A percentile compares a stretch with the other conserved stretches of the same genome.
phyloP scores from a whole-genome alignment of 1,140 invertebrate genomes.

The Zaprionus camerounensis region DNA sequence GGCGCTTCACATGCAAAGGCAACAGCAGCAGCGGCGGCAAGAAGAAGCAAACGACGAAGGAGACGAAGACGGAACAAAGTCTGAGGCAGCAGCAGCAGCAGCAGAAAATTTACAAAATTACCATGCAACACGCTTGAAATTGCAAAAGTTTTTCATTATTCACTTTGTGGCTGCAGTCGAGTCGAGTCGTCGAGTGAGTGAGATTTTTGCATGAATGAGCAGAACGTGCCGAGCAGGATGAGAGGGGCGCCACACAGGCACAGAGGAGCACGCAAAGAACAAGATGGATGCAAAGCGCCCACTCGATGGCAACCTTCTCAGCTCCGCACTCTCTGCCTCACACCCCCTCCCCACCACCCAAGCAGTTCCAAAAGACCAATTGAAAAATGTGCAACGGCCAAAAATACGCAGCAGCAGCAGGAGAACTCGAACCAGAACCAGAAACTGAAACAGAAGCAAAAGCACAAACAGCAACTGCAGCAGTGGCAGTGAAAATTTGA shows the following conservation, averaged over 20 bases:
- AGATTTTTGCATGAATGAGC: constrained; percentile 82
- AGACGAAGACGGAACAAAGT: constrained; percentile 49
- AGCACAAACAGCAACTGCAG: constrained; percentile 23
- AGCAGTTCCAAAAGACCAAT: constrained; percentile 68
- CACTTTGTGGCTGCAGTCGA: constrained; percentile 82
- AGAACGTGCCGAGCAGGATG: constrained; percentile 59
- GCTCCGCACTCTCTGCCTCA: not conserved
- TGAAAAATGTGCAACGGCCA: constrained; percentile 77
- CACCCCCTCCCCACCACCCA: not conserved
- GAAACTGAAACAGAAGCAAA: constrained; percentile 29
- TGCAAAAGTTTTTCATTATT: constrained; percentile 83
- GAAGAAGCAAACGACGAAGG: constrained; percentile 23
- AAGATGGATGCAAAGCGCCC: constrained; percentile 67
- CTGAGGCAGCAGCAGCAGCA: constrained; percentile 48
- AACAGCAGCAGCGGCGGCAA: constrained; percentile 1
- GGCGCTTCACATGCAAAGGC: constrained; percentile 45
- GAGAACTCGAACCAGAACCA: constrained; percentile 8
- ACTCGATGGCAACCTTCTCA: constrained; percentile 28
- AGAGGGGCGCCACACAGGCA: constrained; percentile 17
- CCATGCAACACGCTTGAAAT: constrained; percentile 82
- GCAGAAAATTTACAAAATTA: constrained; percentile 81
- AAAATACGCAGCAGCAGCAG: constrained; percentile 57
- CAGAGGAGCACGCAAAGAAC: constrained; percentile 27
- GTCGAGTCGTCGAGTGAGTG: constrained; percentile 79
- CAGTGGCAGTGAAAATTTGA: constrained; percentile 65